These are phyloP conservation scores for Hylia prasina DNA, from an alignment of 2,113 vertebrate species.

Conservation along the genomic window DNA sequence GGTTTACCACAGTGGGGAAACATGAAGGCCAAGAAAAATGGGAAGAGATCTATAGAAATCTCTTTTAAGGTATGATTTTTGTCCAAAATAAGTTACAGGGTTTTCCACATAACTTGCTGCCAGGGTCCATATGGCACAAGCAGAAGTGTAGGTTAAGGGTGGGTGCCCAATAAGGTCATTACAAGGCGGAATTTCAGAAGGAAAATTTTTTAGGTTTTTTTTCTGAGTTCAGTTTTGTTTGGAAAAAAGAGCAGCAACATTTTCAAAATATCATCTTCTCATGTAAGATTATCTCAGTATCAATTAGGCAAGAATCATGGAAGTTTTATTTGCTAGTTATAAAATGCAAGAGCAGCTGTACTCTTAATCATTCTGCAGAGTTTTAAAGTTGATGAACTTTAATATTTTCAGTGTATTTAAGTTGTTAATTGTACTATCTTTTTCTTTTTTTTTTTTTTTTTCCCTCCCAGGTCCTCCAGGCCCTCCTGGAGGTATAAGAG, in stretches of 20 bases:
- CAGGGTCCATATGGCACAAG: not conserved
- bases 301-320: not conserved
- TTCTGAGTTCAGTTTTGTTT: not conserved
- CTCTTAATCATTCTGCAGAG: not conserved
- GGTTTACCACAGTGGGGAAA: not conserved
- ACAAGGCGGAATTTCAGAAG: not conserved
- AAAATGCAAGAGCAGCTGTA: not conserved
- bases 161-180: not conserved
- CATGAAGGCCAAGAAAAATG: not conserved
- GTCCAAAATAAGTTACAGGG: not conserved
- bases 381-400: not conserved
- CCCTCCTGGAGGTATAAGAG: slow-evolving; percentile 88
- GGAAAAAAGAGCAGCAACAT: not conserved
- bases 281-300: not conserved
- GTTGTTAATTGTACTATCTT: not conserved
- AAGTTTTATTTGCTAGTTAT: not conserved
- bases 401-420: not conserved
- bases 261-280: not conserved
- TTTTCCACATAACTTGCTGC: not conserved
- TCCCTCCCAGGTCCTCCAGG: slow-evolving; percentile 86
- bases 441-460: not conserved
- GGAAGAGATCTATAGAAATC: not conserved
- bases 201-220: not conserved
- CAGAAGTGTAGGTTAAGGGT: not conserved
- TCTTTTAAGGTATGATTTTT: not conserved